A percentile compares a stretch with the other conserved stretches of the same genome.
phyloP scores from a whole-genome alignment of 2,888 invertebrate species.

The Drosophila multiciliata region DNA sequence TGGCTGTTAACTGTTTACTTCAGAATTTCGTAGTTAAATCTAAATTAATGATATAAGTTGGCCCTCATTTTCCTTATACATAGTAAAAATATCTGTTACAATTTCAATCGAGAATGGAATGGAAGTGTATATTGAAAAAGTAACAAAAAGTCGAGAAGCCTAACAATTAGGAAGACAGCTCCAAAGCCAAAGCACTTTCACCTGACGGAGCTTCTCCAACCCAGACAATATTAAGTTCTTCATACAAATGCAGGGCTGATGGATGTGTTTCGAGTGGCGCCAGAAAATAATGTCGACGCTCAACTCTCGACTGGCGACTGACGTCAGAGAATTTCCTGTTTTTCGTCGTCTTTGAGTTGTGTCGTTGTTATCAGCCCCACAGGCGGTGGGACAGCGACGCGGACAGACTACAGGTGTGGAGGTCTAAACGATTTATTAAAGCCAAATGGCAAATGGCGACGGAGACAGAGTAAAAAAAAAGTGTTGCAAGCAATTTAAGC shows the following conservation, averaged over 20 bases:
- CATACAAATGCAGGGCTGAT: slow-evolving; percentile 68
- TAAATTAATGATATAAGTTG: background rate
- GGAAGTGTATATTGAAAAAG: slow-evolving; percentile 13
- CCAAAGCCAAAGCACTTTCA: background rate
- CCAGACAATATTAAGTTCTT: slow-evolving; percentile 50
- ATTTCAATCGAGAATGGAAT: too few species aligned
- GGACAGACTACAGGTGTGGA: background rate
- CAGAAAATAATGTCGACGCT: slow-evolving; percentile 50
- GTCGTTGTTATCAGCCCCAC: slow-evolving; percentile 55
- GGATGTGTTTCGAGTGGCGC: slow-evolving; percentile 75
- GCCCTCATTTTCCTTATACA: background rate
- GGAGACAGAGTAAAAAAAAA: slow-evolving; percentile 44
- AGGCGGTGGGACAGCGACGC: background rate
- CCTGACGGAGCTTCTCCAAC: background rate
- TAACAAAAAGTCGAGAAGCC: slow-evolving; percentile 36
- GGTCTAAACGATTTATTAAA: slow-evolving; percentile 76
- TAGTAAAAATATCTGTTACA: background rate
- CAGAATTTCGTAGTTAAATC: too few species aligned
- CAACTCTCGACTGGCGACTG: slow-evolving; percentile 28
- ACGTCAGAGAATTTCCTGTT: slow-evolving; percentile 65
- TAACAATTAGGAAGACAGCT: slow-evolving; percentile 61
- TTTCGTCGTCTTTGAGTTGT: slow-evolving; percentile 64
- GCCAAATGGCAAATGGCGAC: slow-evolving; percentile 63
- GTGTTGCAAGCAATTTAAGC: slow-evolving; percentile 79
- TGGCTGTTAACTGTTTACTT: background rate